These are phyloP conservation scores for Otus scops DNA, from an alignment of 2,797 vertebrate genomes.

Conservation along the genomic window DNA sequence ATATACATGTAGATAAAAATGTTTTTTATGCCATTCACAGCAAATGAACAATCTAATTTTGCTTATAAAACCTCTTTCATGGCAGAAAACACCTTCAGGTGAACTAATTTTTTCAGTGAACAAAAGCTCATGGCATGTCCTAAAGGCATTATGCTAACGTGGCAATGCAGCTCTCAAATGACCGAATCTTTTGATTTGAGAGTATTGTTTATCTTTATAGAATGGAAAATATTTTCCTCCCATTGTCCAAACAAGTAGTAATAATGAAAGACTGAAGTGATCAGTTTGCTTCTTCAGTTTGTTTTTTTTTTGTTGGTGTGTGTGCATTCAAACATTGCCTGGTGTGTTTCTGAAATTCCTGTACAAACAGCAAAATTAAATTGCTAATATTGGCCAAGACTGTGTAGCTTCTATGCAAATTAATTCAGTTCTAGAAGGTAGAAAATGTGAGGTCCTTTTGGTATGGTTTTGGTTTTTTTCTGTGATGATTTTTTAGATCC, in stretches of 20 bases:
- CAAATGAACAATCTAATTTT: neutral
- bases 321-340: neutral
- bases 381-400: neutral
- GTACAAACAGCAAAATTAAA: neutral
- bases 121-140: neutral
- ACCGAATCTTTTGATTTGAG: neutral
- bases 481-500: neutral
- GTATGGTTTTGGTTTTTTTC: rapidly evolving
- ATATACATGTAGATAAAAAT: neutral
- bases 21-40: neutral
- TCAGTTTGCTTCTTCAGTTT: neutral
- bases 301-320: neutral
- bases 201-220: neutral
- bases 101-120: neutral
- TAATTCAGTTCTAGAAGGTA: neutral
- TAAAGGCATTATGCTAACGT: neutral
- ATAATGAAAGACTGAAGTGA: neutral
- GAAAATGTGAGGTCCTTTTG: neutral
- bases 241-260: neutral
- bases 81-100: neutral
- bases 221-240: neutral
- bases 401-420: neutral
- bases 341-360: neutral
- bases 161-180: neutral
- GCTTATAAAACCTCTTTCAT: neutral